phyloP scores from a whole-genome alignment of 2,888 invertebrate genomes.

The Trissoscelio sp. region DNA sequence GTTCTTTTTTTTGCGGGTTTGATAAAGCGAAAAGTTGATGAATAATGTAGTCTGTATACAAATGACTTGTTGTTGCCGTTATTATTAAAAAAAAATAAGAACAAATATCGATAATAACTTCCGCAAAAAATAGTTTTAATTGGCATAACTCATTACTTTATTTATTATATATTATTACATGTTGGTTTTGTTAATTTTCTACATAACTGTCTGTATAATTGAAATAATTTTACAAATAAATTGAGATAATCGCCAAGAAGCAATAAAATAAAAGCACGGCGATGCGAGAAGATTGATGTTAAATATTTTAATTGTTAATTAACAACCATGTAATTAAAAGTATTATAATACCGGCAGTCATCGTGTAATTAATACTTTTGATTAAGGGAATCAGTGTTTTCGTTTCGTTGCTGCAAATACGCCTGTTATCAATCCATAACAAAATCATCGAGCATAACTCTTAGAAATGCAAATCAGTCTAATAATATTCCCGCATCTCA shows the following conservation, averaged over 20 bases:
- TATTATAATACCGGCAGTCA: slow-evolving; percentile 7
- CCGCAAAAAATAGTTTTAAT: no score
- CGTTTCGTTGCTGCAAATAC: slow-evolving; percentile 17
- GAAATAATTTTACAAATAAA: slow-evolving; percentile 21
- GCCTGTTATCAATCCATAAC: slow-evolving; percentile 34
- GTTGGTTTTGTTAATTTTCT: no score
- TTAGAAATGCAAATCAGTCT: slow-evolving; percentile 38
- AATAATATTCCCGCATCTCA: slow-evolving; percentile 8
- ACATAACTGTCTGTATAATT: slow-evolving; percentile 13
- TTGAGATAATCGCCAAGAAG: slow-evolving; percentile 2
- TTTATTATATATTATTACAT: no score
- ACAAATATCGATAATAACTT: no score
- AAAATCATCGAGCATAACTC: slow-evolving; percentile 41
- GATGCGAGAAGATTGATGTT: slow-evolving; percentile 23
- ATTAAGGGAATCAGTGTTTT: slow-evolving; percentile 20
- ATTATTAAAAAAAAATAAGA: no score
- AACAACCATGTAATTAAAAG: slow-evolving; percentile 28
- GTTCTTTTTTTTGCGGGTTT: background rate
- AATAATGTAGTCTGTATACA: no score
- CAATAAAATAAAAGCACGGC: slow-evolving; percentile 13
- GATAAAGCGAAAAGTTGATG: background rate
- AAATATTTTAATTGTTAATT: slow-evolving; percentile 44
- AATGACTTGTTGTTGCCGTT: background rate
- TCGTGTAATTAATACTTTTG: slow-evolving; percentile 28
- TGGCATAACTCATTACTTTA: no score